A percentile compares a stretch with the other conserved stretches of the same genome.
phyloP scores from a whole-genome alignment of 1,140 invertebrate genomes.

The Rhagoletis pomonella region DNA sequence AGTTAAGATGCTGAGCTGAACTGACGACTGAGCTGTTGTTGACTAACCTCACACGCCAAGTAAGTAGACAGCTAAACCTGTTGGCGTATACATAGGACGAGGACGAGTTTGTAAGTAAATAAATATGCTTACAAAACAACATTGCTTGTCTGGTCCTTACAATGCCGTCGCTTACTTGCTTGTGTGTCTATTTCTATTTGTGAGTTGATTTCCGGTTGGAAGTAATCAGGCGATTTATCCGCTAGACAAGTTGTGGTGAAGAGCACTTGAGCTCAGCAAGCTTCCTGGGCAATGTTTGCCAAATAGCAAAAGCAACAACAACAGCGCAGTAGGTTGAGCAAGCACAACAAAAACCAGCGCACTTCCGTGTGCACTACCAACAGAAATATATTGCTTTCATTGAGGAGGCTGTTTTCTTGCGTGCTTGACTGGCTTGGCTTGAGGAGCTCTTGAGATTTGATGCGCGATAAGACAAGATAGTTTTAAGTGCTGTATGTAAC shows the following conservation, averaged over 20 bases:
- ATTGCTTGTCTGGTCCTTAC: neutral
- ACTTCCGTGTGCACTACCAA: neutral
- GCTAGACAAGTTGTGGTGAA: slow-evolving; percentile 7
- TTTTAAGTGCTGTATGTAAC: neutral
- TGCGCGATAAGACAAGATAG: neutral
- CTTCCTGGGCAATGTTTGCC: neutral
- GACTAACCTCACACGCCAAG: neutral
- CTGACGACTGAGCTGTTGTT: slow-evolving; percentile 17
- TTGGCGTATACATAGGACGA: neutral
- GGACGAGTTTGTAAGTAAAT: slow-evolving; percentile 19
- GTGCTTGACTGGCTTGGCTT: neutral
- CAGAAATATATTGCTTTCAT: too few species aligned
- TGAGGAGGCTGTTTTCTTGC: neutral
- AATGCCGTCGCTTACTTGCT: neutral
- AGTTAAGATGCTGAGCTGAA: slow-evolving; percentile 5
- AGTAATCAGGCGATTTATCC: slow-evolving; percentile 52
- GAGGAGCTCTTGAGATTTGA: slow-evolving; percentile 4
- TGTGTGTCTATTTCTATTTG: slow-evolving; percentile 33
- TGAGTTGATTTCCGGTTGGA: slow-evolving; percentile 40
- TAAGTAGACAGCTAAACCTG: neutral
- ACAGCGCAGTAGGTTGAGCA: neutral
- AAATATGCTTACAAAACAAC: neutral
- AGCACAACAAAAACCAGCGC: neutral
- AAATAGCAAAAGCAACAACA: neutral
- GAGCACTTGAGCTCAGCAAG: slow-evolving; percentile 12